Percentiles rank a stretch among this genome's conserved stretches.
Conservation (phyloP, 2,113 vertebrate genomes). For the Ranitomeya imitator region DNA sequence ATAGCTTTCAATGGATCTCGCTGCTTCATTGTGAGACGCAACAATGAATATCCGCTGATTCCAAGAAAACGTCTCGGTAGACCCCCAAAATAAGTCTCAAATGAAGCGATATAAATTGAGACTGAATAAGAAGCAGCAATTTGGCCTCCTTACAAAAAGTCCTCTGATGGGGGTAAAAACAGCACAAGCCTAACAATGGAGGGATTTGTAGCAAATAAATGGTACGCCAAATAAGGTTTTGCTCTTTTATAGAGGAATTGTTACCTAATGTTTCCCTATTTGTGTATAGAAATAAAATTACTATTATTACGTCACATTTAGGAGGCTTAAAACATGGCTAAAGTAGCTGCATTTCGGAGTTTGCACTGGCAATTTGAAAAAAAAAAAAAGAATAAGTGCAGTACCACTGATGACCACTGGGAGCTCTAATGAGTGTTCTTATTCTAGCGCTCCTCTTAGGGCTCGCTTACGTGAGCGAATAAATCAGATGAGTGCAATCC, state of each 20-base stretch:
- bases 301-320: not conserved
- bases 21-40: slow-evolving; percentile 14
- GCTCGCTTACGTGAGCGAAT: too few relatives aligned
- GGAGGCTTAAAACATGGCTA: not conserved
- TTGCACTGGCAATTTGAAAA: not conserved
- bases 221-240: not conserved
- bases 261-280: not conserved
- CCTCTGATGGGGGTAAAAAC: not conserved
- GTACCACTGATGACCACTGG: not conserved
- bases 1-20: not conserved
- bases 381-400: not conserved
- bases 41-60: slow-evolving; percentile 25
- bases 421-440: too few relatives aligned
- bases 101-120: slow-evolving; percentile 1
- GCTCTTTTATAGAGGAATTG: not conserved
- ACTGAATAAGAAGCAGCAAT: slow-evolving; percentile 20
- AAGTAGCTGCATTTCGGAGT: not conserved
- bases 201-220: not conserved
- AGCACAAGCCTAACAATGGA: not conserved
- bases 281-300: not conserved
- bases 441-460: too few relatives aligned
- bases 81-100: slow-evolving; percentile 29
- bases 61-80: not conserved
- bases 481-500: too few relatives aligned
- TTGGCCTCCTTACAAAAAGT: slow-evolving; percentile 17